These are phyloP conservation scores for Amazona vittata DNA, from an alignment of 2,113 vertebrate genomes.

Conservation along the genomic window DNA sequence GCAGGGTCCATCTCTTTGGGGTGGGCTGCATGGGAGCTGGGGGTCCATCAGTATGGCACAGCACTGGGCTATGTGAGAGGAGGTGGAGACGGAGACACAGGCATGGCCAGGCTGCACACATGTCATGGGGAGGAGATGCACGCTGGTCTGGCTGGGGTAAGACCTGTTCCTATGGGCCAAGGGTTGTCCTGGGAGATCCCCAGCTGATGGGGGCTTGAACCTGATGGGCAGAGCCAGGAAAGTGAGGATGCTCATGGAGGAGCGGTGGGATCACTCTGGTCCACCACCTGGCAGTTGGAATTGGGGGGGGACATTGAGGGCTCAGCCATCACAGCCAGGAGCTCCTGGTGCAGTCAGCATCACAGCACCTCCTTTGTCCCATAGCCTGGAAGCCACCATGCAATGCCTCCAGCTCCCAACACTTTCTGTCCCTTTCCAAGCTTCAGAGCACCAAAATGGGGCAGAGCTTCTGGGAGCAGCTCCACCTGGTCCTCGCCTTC, in stretches of 20 bases:
- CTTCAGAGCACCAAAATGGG: conserved; percentile 21
- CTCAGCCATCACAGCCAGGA: neutral
- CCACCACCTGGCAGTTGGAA: neutral
- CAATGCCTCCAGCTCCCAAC: accelerated
- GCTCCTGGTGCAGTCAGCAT: neutral
- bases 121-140: neutral
- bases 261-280: neutral
- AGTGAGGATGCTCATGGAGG: neutral
- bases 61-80: neutral
- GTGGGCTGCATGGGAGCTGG: neutral
- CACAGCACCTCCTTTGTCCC: neutral
- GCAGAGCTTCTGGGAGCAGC: neutral
- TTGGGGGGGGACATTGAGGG: neutral
- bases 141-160: neutral
- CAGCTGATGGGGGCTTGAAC: neutral
- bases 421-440: neutral
- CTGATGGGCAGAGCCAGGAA: neutral
- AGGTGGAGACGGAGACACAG: neutral
- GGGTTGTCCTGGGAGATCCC: neutral
- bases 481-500: neutral
- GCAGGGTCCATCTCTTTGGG: neutral
- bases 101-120: neutral
- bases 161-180: neutral
- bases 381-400: neutral
- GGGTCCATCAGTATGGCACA: neutral